A percentile compares a stretch with the other conserved stretches of the same genome.
These are phyloP conservation scores for Megaceryle alcyon DNA, from an alignment of 2,797 vertebrate species.

Conservation along the genomic window DNA sequence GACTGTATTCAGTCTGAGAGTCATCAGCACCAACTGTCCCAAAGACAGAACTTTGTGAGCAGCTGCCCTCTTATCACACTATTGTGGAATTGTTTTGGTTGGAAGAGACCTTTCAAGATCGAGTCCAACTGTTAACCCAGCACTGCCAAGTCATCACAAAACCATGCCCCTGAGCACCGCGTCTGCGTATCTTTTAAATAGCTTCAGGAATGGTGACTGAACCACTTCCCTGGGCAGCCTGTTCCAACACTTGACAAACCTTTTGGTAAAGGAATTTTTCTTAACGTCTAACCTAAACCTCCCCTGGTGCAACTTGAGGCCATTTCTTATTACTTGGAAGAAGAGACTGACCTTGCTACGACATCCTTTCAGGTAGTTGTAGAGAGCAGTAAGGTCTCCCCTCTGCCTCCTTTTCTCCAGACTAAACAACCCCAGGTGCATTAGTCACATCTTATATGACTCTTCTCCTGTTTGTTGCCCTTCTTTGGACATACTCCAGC, in stretches of 20 bases:
- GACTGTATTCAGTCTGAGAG: background rate
- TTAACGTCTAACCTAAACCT: background rate
- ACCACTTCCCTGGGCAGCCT: background rate
- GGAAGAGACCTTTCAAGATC: background rate
- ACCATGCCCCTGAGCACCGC: background rate
- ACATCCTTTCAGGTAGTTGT: background rate
- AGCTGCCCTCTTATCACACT: background rate
- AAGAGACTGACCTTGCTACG: background rate
- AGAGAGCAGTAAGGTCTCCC: background rate
- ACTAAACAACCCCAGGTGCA: background rate
- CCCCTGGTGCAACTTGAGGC: background rate
- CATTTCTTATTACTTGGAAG: background rate
- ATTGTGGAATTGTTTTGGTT: background rate
- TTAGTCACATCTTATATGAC: background rate
- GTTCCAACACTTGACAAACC: background rate
- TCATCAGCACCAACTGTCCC: background rate
- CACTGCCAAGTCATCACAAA: background rate
- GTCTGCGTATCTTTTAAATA: background rate
- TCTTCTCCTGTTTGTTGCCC: background rate
- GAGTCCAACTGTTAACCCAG: background rate
- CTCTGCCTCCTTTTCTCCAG: background rate
- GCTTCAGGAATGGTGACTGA: background rate
- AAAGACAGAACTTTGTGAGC: fast-evolving
- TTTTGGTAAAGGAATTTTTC: background rate
- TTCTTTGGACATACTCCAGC: background rate